Base-by-base conservation (phyloP, 92 coral and sea anemone species). In the Porites cylindrica region DNA sequence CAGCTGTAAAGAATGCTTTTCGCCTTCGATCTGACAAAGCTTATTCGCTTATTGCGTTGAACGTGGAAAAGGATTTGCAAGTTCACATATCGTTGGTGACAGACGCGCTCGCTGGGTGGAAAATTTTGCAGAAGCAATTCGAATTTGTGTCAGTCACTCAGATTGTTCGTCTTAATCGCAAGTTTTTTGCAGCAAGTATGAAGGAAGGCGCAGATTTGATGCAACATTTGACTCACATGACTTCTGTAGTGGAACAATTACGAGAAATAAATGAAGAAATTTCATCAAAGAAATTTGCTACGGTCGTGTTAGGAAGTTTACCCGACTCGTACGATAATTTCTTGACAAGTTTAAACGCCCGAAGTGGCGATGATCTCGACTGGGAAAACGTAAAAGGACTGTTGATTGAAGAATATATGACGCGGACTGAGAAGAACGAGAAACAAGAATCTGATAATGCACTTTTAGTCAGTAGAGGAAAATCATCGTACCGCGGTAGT, bases 301-400 rank as follows among this genome's bases (percentile, higher is more conserved):
- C 91, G 14, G 91, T 85, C 19, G 89, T 90, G 17, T 77, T 90
- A 1, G 96, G 96, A 72, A 90, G 91, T 71, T 85, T 90, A 76
- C 93, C 96, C 70, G 92, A 83, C 60, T 93, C 91, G 62, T 90
- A 90, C 73, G 91, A 90, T 68, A 93, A 85, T 51, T 92, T 92
- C 88, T 78, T 90, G 8, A 89, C 84, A 58, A 90, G 91, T 54
- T 82, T 90, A 51, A 92, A 92, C 38, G 93, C 93, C 16, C 69
- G 93, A 71, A 86, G 82, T 4, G 93, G 77, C 29, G 87, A 90
- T 13, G 93, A 93, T 20, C 83, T 93, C 56, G 85, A 89, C 76
- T 90, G 93, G 96, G 96, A 93, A 71, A 93, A 74, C 54, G 64
- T 91, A 1, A 81, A 82, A 74, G 79, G 90, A 11, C 67, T 91